A percentile compares a stretch with the other conserved stretches of the same genome.
Conservation (phyloP, 1,140 invertebrate species). For the Chionoecetes opilio region DNA sequence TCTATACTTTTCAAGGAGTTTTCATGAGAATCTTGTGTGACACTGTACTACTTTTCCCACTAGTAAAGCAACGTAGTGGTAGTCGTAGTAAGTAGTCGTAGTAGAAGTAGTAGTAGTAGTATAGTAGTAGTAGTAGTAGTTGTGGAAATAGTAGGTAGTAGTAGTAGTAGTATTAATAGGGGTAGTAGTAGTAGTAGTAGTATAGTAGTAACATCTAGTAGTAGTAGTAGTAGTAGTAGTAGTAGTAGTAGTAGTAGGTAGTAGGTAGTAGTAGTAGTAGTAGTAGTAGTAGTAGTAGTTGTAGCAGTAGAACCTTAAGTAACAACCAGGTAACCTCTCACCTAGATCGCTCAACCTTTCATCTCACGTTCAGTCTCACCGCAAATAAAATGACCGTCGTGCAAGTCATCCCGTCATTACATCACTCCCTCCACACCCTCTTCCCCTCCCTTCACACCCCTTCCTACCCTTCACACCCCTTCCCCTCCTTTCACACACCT, state of each 20-base stretch:
- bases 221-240: neutral
- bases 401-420: neutral
- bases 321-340: neutral
- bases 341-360: neutral
- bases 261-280: neutral
- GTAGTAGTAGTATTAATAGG: neutral
- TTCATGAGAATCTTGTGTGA: too few relatives aligned
- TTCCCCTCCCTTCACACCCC: neutral
- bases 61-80: too few relatives aligned
- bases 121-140: neutral
- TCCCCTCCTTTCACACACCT: neutral
- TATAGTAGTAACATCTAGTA: too few relatives aligned
- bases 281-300: constrained; percentile 32
- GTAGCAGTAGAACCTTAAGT: neutral
- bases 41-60: too few relatives aligned
- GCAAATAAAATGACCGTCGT: neutral
- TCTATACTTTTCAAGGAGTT: too few relatives aligned
- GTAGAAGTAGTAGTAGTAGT: neutral
- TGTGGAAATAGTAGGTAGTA: neutral
- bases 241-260: neutral
- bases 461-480: neutral
- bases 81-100: neutral
- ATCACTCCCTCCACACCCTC: neutral
- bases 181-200: constrained; percentile 30
- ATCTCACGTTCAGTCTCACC: neutral